Conservation (phyloP, 2,797 vertebrate species). For the Coracias cyanogaster region DNA sequence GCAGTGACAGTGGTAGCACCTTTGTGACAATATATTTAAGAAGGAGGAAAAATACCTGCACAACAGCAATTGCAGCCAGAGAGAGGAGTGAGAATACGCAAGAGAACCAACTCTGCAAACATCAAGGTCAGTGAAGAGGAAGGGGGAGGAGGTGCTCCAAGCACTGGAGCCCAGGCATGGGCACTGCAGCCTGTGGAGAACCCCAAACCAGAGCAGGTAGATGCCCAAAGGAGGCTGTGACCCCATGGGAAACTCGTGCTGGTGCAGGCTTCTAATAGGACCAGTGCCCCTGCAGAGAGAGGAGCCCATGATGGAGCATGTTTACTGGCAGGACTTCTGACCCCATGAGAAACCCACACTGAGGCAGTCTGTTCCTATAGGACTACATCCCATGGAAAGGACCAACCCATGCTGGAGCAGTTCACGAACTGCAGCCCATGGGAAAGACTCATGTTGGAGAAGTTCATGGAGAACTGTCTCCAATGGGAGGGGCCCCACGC, state of each 20-base stretch:
- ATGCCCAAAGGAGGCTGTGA: neutral
- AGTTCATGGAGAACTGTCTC: neutral
- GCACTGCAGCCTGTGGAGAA: neutral
- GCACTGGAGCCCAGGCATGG: too few species aligned
- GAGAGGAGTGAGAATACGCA: neutral
- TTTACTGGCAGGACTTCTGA: neutral
- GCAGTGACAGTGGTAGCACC: accelerated
- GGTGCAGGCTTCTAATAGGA: neutral
- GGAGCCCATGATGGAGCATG: neutral
- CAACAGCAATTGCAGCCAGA: neutral
- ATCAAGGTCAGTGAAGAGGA: neutral
- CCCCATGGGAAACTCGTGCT: neutral
- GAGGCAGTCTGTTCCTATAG: neutral
- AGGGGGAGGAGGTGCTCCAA: neutral
- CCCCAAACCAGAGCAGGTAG: too few species aligned
- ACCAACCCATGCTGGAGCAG: neutral
- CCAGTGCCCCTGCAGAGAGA: neutral
- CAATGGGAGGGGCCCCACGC: accelerated
- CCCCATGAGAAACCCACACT: neutral
- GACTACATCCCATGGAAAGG: neutral
- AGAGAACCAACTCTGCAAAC: neutral
- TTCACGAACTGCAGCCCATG: neutral
- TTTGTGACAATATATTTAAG: neutral
- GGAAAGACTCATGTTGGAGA: neutral
- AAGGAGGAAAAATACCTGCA: neutral